Evolutionary conservation across 2,888 invertebrate species (phyloP).

Genomic region (Parochlus steinenii): DNA sequence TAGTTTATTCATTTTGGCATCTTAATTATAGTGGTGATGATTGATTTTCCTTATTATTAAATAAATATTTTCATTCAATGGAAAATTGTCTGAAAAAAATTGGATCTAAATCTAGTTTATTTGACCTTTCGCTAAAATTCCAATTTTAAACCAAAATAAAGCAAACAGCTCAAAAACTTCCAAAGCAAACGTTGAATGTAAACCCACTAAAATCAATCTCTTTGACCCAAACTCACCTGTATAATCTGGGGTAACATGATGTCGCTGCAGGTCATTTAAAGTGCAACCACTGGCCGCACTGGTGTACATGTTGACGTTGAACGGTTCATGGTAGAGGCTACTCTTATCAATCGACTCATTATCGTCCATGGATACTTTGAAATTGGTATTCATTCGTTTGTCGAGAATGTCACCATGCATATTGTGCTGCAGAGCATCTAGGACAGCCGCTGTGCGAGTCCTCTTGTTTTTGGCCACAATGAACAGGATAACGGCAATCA

Average conservation of each 20-base stretch:
- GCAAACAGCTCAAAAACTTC: no score
- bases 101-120: no score
- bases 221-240: conserved; percentile 35
- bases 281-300: conserved; percentile 32
- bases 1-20: no score
- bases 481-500: conserved; percentile 50
- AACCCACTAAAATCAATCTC: no score
- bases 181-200: no score
- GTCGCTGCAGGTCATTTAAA: conserved; percentile 29
- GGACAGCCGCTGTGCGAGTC: conserved; percentile 28
- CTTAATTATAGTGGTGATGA: no score
- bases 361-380: conserved; percentile 32
- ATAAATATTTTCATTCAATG: no score
- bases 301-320: conserved; percentile 32
- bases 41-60: no score
- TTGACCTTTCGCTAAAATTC: no score
- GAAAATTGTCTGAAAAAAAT: no score
- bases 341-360: conserved; percentile 32
- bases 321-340: conserved; percentile 33
- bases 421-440: conserved; percentile 31
- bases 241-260: conserved; percentile 38
- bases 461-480: conserved; percentile 49
- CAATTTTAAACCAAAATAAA: no score
- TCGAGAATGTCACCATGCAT: conserved; percentile 31
- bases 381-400: conserved; percentile 31